These are phyloP conservation scores for Misgurnus mizolepis DNA, from an alignment of 2,113 vertebrate species.

Conservation along the genomic window DNA sequence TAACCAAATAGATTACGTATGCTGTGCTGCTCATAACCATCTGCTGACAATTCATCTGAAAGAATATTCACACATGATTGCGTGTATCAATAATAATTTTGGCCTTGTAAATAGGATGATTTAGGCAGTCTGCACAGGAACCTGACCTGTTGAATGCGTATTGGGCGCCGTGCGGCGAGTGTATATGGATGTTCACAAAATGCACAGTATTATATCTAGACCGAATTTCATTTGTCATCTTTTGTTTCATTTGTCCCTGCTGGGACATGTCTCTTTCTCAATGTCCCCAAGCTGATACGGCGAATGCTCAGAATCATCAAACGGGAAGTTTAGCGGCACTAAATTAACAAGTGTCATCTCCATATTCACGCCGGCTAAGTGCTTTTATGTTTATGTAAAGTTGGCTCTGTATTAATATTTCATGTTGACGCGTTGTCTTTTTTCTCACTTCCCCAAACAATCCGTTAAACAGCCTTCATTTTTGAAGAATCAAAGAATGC, in stretches of 20 bases:
- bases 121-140: conserved; percentile 2
- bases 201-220: neutral
- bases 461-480: conserved; percentile 70
- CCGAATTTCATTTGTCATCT: neutral
- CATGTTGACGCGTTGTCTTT: conserved; percentile 69
- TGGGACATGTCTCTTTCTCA: conserved; percentile 62
- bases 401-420: conserved; percentile 75
- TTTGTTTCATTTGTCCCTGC: conserved; percentile 46
- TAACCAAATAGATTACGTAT: conserved; percentile 14
- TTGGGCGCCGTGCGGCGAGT: neutral
- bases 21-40: conserved; percentile 7
- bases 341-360: conserved; percentile 78
- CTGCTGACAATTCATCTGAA: conserved; percentile 24
- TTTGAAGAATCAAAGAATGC: conserved; percentile 70
- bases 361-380: conserved; percentile 71
- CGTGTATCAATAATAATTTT: conserved; percentile 27
- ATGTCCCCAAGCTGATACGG: conserved; percentile 64
- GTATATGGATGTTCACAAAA: neutral
- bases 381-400: conserved; percentile 79
- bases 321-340: conserved; percentile 73
- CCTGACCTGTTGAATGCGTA: neutral
- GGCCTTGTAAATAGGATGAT: neutral
- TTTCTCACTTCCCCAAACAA: conserved; percentile 58
- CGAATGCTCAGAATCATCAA: conserved; percentile 72
- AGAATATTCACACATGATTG: neutral